Base-by-base conservation (phyloP, 1,140 invertebrate species). In the Pseudomyrmex pallidus region DNA sequence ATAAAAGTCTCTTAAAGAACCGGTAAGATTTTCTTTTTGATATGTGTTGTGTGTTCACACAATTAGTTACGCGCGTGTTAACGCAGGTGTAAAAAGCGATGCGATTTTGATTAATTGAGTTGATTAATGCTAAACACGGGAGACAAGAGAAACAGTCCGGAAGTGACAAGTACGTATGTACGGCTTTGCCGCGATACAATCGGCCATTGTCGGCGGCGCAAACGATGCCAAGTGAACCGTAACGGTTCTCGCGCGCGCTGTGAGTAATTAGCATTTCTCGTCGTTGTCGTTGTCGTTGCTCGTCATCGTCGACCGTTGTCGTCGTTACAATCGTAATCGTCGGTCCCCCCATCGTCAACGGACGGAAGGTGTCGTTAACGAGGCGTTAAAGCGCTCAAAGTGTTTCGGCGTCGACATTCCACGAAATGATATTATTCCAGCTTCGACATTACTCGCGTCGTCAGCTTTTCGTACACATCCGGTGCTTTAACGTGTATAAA, bases 211-310 rank as follows among this genome's bases (percentile, higher is more conserved):
- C 74, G 74, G 50, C 59, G 74, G 72, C 44, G 72, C 59, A 85
- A 35, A 66, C 44, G 56, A 72, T 15, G 83, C 64, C 73, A 83
- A 86, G 74, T 86, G 83, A 86, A 87, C 66, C 59, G 64, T 56
- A 84, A 87, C 67, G 61, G 76, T 87, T 46, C 73, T 84, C 63
- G 85, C 66, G 35, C n/a, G 35, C 35, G 35, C 35, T 35, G 35
- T 52, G 73, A 86, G 56, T 87, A 87, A 87, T 87, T 87, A 87
- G 85, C 85, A 35, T 82, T 84, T 46, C 63, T 85, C 57, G 22
- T 80, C 56, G 56, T 76, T 63, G 52, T 63, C 44, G 72, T 59
- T 20, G 57, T 57, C 46, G 59, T 57, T 52, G 1, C n/a, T 70
- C 57, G 25, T 57, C 66, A 61, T 72, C 59, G 22, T 54, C 66